These are phyloP conservation scores for Uropsilus gracilis DNA, from an alignment of 2,113 vertebrate species.

Conservation along the genomic window DNA sequence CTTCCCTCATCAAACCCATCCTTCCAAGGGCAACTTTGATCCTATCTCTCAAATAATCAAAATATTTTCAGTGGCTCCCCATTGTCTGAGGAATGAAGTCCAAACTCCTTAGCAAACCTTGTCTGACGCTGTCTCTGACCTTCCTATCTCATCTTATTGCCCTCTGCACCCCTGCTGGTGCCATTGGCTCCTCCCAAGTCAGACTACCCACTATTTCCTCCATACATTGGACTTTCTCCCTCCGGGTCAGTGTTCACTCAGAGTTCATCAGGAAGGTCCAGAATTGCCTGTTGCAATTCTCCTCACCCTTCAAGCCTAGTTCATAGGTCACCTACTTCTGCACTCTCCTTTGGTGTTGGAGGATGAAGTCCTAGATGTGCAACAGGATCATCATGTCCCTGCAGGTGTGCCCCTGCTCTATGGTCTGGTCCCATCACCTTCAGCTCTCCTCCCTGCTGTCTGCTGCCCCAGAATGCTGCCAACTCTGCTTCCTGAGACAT, in stretches of 20 bases:
- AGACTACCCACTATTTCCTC: constrained; percentile 43
- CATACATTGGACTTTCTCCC: constrained; percentile 50
- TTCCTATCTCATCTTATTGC: constrained; percentile 3
- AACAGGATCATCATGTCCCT: neutral
- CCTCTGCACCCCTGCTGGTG: neutral
- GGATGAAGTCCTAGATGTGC: neutral
- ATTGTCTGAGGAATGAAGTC: constrained; percentile 75
- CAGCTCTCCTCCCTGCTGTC: neutral
- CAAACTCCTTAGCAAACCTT: neutral
- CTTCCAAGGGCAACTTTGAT: neutral
- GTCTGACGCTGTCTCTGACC: neutral
- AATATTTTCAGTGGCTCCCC: constrained; percentile 58
- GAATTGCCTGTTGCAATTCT: neutral
- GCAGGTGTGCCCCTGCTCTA: neutral
- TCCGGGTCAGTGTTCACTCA: neutral
- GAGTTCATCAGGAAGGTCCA: neutral
- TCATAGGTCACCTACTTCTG: neutral
- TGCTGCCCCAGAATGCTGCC: neutral
- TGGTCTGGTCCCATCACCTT: neutral
- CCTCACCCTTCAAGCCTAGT: neutral
- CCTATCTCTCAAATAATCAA: neutral
- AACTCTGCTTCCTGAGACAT: neutral
- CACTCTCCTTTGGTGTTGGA: neutral
- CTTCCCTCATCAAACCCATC: neutral
- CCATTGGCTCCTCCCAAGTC: constrained; percentile 24